Evolutionary conservation across 2,888 invertebrate genomes (phyloP), one percentile per base, ranked within the genome.

Genomic region (Lomographa bimaculata): DNA sequence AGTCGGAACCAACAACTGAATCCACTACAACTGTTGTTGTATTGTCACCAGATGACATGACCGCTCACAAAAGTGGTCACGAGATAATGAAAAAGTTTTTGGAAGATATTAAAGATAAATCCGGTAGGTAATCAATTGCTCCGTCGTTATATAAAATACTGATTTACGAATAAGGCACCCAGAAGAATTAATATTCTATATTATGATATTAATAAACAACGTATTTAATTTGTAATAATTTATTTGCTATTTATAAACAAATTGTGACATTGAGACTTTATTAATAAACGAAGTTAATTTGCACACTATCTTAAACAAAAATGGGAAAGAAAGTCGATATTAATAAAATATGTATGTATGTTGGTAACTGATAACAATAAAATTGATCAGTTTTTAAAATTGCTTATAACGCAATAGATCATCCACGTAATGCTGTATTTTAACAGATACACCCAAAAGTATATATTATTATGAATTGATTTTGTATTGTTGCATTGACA

Each of bases 1-100:
- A 87, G 47, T 70, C 74, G 1, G 85, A 86, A 34, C 47, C 64
- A 3, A 52, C 58, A n/a, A 54, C 64, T 29, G 81, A 81, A 58
- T 72, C 57, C 56, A 60, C 70, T 34, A 66, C 65, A 32, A 50
- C 53, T 27, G 20, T 53, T 30, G 55, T 39, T 50, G 36, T 57
- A 21, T 38, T 75, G 33, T 63, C 66, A 11, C 65, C 70, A 5
- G 69, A 69, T 50, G 61, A 64, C 42, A 54, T 71, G 37, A 69
- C 61, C 35, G 33, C 65, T 9, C 64, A 66, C 16, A 74, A 69
- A 57, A 66, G 50, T 46, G 71, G 74, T 14, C 62, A 67, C 33
- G 64, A 58, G 26, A 63, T 69, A 16, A 69, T 77, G 71, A 73
- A 73, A 54, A 73, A 71, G 44, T 77, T 76, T 60, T 57, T 77